Percentiles rank a stretch among this genome's conserved stretches.
Conservation (phyloP, 2,113 vertebrate species). For the Elephas maximus region DNA sequence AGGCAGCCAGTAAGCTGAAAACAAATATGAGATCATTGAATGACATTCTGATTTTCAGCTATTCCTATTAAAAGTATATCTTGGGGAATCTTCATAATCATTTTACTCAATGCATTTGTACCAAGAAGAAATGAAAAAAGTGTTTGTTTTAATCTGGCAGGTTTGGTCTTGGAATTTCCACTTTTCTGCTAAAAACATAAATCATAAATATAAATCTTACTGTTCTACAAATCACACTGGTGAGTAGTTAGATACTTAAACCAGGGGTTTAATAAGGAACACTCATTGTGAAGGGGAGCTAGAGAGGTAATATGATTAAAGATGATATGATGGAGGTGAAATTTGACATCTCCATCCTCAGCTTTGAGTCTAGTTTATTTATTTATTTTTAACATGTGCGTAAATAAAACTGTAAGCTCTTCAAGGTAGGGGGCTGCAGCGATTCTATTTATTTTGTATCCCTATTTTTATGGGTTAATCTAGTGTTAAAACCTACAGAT, state of each 20-base stretch:
- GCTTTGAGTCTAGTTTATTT: background rate
- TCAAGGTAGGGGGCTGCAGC: background rate
- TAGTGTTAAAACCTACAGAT: background rate
- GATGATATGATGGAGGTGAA: background rate
- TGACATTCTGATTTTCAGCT: conserved; percentile 23
- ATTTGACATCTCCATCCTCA: background rate
- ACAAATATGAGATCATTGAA: conserved; percentile 10
- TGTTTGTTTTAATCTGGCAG: conserved; percentile 52
- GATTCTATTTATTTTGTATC: background rate
- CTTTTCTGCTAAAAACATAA: conserved; percentile 65
- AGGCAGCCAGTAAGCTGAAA: background rate
- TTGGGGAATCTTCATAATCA: conserved; percentile 21
- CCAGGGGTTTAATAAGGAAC: conserved; percentile 41
- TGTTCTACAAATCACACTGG: conserved; percentile 22
- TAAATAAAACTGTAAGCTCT: conserved; percentile 19
- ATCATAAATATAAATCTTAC: conserved; percentile 64
- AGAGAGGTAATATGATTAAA: conserved; percentile 43
- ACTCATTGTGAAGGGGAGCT: conserved; percentile 37
- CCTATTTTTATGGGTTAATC: background rate
- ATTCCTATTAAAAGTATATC: conserved; percentile 38
- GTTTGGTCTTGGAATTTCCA: conserved; percentile 49
- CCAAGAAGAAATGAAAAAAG: background rate
- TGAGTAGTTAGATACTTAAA: conserved; percentile 55
- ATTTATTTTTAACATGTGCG: background rate
- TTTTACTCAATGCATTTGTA: conserved; percentile 46